Evolutionary conservation across 2,113 vertebrate genomes (phyloP), one percentile per base, ranked within the genome.

Genomic region (Delphinus delphis): DNA sequence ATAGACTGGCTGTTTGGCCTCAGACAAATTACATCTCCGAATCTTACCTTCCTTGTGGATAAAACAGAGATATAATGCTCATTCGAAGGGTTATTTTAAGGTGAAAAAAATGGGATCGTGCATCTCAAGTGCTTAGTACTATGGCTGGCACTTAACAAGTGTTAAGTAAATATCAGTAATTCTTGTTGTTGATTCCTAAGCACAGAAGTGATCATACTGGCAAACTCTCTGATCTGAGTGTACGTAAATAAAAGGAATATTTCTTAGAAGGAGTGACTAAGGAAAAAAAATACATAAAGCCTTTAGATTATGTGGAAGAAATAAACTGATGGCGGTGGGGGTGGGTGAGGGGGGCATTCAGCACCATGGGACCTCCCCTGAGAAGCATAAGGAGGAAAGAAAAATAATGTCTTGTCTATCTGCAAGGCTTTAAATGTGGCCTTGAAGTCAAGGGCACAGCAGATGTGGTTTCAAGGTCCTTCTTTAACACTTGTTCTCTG

Each of bases 381-480:
- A 92, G 81, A 88, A 71, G 21, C 47, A 1, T 21, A 41, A 62
- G 31, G 63, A 36, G 31, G 36, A 41, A 90, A 58, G 36, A 58
- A 88, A 90, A 76, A 58, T 18, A 73, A 77, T 1, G 44, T 15
- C 17, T 85, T 65, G 8, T 68, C 18, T 73, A 4, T 74, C 74
- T 74, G 53, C 31, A 12, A 60, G 17, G 33, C 70, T 68, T 63
- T 83, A 25, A n/a, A 13, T 1, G 18, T 38, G 68, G 70, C 93
- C 80, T 88, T 96, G 41, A 93, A 88, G 81, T 91, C 81, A 63
- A 98, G 94, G 94, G 50, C 85, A 53, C 3, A 1, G 21, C 67
- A 86, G 81, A 88, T 25, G 31, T 23, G 20, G 44, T 53, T 77
- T 81, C 85, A 15, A 81, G 44, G 36, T 83, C 13, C 20, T 36